Percentiles rank a stretch among this genome's conserved stretches.
phyloP scores from a whole-genome alignment of 2,797 vertebrate species.

The Pelodytes ibericus region DNA sequence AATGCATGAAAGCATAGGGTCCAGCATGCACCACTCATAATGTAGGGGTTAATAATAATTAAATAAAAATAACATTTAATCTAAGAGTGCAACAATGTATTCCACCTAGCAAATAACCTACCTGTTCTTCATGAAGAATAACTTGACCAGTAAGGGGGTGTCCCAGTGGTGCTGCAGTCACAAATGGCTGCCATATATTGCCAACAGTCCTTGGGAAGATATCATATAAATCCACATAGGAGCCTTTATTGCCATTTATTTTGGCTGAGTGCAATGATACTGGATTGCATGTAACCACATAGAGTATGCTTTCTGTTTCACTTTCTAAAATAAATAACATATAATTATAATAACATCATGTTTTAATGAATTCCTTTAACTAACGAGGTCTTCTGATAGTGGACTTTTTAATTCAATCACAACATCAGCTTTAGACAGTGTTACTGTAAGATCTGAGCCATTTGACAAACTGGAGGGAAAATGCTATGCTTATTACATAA shows the following conservation, averaged over 20 bases:
- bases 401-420: too few relatives aligned
- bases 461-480: too few relatives aligned
- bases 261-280: conserved; percentile 87
- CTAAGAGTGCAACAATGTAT: background rate
- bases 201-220: conserved; percentile 87
- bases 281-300: conserved; percentile 89
- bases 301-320: conserved; percentile 73
- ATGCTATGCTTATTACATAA: too few relatives aligned
- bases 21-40: too few relatives aligned
- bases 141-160: conserved; percentile 87
- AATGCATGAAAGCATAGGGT: too few relatives aligned
- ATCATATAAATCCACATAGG: conserved; percentile 86
- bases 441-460: too few relatives aligned
- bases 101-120: conserved; percentile 57
- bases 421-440: too few relatives aligned
- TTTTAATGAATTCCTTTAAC: background rate
- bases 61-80: too few relatives aligned
- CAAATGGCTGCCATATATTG: conserved; percentile 89
- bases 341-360: background rate
- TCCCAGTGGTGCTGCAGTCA: conserved; percentile 85
- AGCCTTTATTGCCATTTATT: conserved; percentile 71
- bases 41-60: too few relatives aligned
- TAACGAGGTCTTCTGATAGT: too few relatives aligned
- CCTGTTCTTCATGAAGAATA: conserved; percentile 94
- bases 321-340: conserved; percentile 61